Base-by-base conservation (phyloP, 2,888 invertebrate genomes). In the Pyrrhosoma nymphula region DNA sequence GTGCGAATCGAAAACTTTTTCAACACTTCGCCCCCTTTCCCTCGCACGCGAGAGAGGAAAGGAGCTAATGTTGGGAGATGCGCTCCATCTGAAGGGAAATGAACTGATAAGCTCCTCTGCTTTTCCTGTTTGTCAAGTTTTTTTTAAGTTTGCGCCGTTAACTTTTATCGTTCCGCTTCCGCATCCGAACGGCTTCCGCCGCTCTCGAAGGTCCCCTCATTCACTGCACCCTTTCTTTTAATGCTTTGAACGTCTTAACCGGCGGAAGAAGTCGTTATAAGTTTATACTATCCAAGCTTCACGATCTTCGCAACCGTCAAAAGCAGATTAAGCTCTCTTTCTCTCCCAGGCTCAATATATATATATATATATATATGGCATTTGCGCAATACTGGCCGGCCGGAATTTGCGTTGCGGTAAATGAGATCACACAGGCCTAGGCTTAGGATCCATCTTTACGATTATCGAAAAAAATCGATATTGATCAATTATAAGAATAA, bases 61-160 rank as follows among this genome's bases (percentile, higher is more conserved):
- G 47, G 47, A 47, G 47, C 8, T 47, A 47, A 47, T 60, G 60
- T 14, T 60, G 16, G 82, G 82, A 82, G 35, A 82, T 35, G 16
- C 35, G 30, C 82, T 82, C 82, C 82, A 82, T 82, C 82, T 82
- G 82, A 4, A 16, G 82, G 93, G 93, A 93, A 93, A 69, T 55
- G 30, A 35, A 47, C 12, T 69, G 93, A 93, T 93, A 93, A 93
- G 69, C 93, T 47, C 23, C 47, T 18, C 23, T n/a, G 26, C 18
- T 89, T 63, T 93, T 69, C 93, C 93, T 69, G 93, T 69, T 93
- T 93, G 69, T 75, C 69, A n/a, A 93, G 93, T 93, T 93, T 93
- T 60, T 93, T 60, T 75, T 93, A 93, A 93, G 39, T 69, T 93
- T 75, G 69, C 69, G 69, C 69, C 93, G 69, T 93, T 93, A 75